These are phyloP conservation scores for Vespertilio murinus DNA, from an alignment of 2,797 vertebrate species.

Conservation along the genomic window DNA sequence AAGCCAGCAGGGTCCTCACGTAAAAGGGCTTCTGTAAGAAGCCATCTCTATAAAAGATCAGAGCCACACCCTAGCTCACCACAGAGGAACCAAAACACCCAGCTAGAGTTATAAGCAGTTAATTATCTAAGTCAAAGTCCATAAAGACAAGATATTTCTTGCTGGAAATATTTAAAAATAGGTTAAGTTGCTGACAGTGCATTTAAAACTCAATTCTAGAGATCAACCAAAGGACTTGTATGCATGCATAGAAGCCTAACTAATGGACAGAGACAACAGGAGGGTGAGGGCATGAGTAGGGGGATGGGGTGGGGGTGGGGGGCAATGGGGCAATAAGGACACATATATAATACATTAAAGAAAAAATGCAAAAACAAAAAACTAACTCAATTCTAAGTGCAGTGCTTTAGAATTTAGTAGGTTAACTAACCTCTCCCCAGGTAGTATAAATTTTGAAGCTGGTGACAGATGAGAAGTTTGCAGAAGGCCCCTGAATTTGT, in stretches of 20 bases:
- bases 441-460: not conserved
- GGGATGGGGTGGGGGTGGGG: too few relatives aligned
- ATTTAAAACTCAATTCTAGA: not conserved
- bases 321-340: too few relatives aligned
- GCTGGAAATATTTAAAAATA: not conserved
- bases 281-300: too few relatives aligned
- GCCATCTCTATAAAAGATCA: not conserved
- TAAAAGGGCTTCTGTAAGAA: not conserved
- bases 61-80: not conserved
- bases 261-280: too few relatives aligned
- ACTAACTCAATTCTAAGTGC: not conserved
- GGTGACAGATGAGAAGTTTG: conserved; percentile 16
- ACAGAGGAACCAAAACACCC: not conserved
- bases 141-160: not conserved
- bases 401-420: not conserved
- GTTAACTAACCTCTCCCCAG: not conserved
- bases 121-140: not conserved
- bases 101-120: not conserved
- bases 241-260: too few relatives aligned
- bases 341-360: too few relatives aligned
- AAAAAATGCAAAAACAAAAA: too few relatives aligned
- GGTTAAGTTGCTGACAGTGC: not conserved
- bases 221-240: too few relatives aligned
- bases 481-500: not conserved
- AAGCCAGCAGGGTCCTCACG: not conserved